These are phyloP conservation scores for Piprites chloris DNA, from an alignment of 2,113 vertebrate species.

Conservation along the genomic window DNA sequence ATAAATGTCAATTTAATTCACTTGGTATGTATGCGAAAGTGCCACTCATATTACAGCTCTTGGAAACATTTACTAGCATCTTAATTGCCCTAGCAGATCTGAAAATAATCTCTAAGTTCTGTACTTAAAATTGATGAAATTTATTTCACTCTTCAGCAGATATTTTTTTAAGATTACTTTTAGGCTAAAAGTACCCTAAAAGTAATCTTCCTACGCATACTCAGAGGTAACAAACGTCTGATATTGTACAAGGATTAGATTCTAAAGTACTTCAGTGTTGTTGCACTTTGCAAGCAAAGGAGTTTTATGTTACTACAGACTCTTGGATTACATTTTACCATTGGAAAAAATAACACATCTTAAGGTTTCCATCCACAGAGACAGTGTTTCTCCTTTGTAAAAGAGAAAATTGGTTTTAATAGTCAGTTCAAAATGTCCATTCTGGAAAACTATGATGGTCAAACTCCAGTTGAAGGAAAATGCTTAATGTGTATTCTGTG, in stretches of 20 bases:
- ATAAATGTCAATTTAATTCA: slow-evolving; percentile 27
- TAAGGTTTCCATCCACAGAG: neutral
- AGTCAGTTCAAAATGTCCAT: neutral
- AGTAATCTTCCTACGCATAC: neutral
- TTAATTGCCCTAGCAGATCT: neutral
- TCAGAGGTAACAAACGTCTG: neutral
- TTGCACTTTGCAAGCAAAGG: neutral
- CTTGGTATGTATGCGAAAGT: neutral
- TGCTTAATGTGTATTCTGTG: neutral
- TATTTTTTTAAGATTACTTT: neutral
- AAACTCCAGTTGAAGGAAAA: neutral
- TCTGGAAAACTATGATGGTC: neutral
- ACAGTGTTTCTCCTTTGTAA: neutral
- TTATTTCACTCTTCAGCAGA: neutral
- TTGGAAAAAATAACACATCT: neutral
- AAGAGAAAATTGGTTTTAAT: neutral
- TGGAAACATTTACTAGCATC: neutral
- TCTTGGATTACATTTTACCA: neutral
- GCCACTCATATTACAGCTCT: neutral
- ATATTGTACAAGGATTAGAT: accelerated
- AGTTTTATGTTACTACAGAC: neutral
- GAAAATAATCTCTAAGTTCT: neutral
- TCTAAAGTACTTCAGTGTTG: neutral
- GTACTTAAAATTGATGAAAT: neutral
- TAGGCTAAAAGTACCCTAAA: neutral